Percentiles rank a stretch among this genome's conserved stretches.
Evolutionary conservation across 1,140 invertebrate species (phyloP).

Genomic region (Amyelois transitella): DNA sequence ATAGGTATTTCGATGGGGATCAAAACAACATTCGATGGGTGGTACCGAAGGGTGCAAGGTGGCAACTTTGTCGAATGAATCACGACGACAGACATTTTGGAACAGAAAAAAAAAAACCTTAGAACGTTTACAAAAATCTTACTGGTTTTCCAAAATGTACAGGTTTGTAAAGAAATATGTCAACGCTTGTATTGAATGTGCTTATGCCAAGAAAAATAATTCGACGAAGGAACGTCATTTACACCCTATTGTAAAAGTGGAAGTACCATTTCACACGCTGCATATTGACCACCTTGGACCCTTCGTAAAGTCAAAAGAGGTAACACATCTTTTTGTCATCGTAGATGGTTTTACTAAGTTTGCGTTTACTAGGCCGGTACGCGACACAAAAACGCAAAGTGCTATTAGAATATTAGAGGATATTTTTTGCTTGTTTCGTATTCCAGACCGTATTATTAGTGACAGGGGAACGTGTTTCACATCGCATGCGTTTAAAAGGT

Average conservation of each 20-base stretch:
- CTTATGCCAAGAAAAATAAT: constrained; percentile 15
- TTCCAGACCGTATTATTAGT: constrained; percentile 19
- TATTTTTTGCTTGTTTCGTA: constrained; percentile 22
- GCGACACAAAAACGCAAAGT: constrained; percentile 18
- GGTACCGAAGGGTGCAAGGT: constrained; percentile 21
- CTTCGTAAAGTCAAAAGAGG: constrained; percentile 23
- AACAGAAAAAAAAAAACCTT: constrained; percentile 20
- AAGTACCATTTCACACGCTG: constrained; percentile 24
- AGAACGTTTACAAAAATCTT: constrained; percentile 18
- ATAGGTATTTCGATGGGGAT: constrained; percentile 7
- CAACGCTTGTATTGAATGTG: constrained; percentile 25
- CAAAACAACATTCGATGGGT: constrained; percentile 16
- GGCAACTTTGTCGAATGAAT: constrained; percentile 15
- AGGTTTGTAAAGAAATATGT: constrained; percentile 29
- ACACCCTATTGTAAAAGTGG: constrained; percentile 20
- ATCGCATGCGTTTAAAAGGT: constrained; percentile 17
- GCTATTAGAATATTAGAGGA: constrained; percentile 17
- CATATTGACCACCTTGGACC: constrained; percentile 27
- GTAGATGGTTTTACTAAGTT: constrained; percentile 28
- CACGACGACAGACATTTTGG: constrained; percentile 27
- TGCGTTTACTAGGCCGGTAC: constrained; percentile 17
- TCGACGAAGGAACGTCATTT: constrained; percentile 15
- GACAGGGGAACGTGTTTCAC: constrained; percentile 28
- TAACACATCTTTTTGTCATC: constrained; percentile 19
- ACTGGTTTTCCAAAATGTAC: constrained; percentile 29